These are phyloP conservation scores for Xenentodon cancila DNA, from an alignment of 2,797 vertebrate genomes.

Conservation along the genomic window DNA sequence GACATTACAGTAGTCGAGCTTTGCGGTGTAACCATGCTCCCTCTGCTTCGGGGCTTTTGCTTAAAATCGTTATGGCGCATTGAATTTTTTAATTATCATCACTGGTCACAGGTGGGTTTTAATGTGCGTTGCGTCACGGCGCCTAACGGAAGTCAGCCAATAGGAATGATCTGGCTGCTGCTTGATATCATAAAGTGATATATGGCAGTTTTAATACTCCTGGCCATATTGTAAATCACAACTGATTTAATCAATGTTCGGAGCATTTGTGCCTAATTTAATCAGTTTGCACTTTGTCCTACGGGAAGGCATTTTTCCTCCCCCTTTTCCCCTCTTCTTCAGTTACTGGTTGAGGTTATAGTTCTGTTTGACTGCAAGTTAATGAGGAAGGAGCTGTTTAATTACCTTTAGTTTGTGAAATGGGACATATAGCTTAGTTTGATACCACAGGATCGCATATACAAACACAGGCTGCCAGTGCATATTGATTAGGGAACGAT, in stretches of 20 bases:
- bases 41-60: background rate
- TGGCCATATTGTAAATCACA: background rate
- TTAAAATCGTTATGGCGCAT: background rate
- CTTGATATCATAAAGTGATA: conserved; percentile 1
- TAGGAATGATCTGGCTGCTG: conserved; percentile 1
- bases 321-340: background rate
- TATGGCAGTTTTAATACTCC: background rate
- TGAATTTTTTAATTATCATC: conserved; percentile 18
- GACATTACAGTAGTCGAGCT: too few species aligned
- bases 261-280: conserved; percentile 12
- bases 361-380: conserved; percentile 28
- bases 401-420: conserved; percentile 48
- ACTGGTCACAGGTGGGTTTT: conserved; percentile 43
- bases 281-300: conserved; percentile 19
- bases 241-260: conserved; percentile 9
- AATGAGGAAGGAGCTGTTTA: conserved; percentile 42
- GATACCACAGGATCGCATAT: conserved; percentile 1
- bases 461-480: background rate
- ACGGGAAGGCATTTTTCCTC: background rate
- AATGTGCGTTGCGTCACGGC: conserved; percentile 17
- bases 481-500: conserved; percentile 8
- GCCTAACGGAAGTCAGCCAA: conserved; percentile 17
- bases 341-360: conserved; percentile 5
- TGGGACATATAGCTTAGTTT: conserved; percentile 8
- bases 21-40: too few species aligned